Conservation (phyloP, 2,113 vertebrate species). For the Centrocercus urophasianus region DNA sequence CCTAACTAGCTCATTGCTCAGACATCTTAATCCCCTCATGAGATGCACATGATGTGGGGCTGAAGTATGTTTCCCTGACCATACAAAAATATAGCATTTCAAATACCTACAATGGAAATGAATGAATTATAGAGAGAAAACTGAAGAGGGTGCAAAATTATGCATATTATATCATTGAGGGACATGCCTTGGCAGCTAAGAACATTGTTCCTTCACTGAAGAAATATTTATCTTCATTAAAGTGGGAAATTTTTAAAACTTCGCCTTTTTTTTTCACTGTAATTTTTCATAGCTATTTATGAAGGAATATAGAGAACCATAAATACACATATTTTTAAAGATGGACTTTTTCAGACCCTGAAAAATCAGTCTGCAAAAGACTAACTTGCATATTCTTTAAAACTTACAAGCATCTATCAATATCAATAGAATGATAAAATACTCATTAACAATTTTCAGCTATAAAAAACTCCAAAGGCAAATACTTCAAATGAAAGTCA, state of each 20-base stretch:
- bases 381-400: not conserved
- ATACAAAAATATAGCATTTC: not conserved
- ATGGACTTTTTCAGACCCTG: not conserved
- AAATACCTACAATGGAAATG: not conserved
- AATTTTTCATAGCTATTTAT: not conserved
- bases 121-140: not conserved
- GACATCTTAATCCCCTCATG: not conserved
- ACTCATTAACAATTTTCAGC: not conserved
- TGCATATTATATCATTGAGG: not conserved
- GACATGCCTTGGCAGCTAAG: not conserved
- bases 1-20: rapidly evolving
- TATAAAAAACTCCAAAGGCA: not conserved
- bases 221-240: not conserved
- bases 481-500: not conserved
- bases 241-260: not conserved
- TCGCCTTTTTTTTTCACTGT: not conserved
- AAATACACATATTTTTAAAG: not conserved
- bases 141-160: not conserved
- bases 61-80: not conserved
- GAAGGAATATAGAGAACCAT: not conserved
- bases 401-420: not conserved
- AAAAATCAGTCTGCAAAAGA: not conserved
- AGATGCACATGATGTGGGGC: not conserved
- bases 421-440: not conserved
- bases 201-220: not conserved